Evolutionary conservation across 2,888 invertebrate genomes (phyloP).

Genomic region (Byasa hedistus): DNA sequence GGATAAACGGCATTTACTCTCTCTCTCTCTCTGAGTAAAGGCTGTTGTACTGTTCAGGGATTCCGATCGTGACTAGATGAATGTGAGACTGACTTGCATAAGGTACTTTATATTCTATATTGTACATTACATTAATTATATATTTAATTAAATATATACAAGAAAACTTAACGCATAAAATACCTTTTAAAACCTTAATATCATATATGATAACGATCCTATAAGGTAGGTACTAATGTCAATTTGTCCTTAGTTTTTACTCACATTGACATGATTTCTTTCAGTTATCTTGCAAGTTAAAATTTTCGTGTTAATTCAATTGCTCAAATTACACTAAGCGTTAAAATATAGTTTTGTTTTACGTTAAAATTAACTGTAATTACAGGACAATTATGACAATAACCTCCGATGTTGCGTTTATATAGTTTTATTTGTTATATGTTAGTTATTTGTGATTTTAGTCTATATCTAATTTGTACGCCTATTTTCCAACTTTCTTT

Average conservation of each 20-base stretch:
- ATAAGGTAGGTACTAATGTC: neutral
- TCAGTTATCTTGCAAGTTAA: neutral
- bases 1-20: too few relatives aligned
- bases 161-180: constrained; percentile 3
- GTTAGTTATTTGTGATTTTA: constrained; percentile 13
- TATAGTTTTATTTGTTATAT: constrained; percentile 2
- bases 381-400: constrained; percentile 11
- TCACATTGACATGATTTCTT: neutral
- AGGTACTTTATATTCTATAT: constrained; percentile 12
- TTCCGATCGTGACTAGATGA: constrained; percentile 4
- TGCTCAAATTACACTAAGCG: constrained; percentile 2
- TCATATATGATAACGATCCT: neutral
- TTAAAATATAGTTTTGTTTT: neutral
- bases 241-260: neutral
- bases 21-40: too few relatives aligned
- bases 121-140: constrained; percentile 5
- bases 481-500: neutral
- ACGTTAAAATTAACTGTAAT: neutral
- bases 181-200: neutral
- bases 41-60: neutral
- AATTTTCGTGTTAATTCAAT: neutral
- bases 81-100: constrained; percentile 24
- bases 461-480: constrained; percentile 1
- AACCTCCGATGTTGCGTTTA: constrained; percentile 6
- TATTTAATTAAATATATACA: constrained; percentile 6